Conservation (phyloP, 2,113 vertebrate genomes). For the Alouatta palliata region DNA sequence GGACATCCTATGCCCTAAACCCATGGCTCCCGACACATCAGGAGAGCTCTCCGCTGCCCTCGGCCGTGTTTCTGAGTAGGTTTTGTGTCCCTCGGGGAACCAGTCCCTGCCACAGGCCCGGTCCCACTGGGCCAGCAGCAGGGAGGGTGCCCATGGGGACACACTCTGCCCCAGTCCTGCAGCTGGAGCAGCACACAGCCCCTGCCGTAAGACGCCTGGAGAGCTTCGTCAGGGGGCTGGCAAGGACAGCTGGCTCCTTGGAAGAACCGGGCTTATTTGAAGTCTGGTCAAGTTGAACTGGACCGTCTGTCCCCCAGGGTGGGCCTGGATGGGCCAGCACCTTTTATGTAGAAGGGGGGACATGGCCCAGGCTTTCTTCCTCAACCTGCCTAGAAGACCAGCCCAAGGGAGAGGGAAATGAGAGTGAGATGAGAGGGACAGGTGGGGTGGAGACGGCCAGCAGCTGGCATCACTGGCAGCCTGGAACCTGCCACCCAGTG, state of each 20-base stretch:
- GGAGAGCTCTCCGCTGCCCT: not conserved
- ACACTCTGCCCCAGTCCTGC: no score
- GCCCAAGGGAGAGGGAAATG: not conserved
- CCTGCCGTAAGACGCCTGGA: not conserved
- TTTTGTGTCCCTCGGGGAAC: not conserved
- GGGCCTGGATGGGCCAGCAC: fast-evolving
- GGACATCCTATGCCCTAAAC: fast-evolving
- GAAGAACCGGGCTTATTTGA: not conserved
- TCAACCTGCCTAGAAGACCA: no score
- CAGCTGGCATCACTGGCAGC: no score
- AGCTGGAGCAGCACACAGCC: not conserved
- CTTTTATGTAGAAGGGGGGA: no score
- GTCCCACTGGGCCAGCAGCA: no score
- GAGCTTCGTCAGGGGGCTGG: fast-evolving
- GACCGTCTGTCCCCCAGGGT: not conserved
- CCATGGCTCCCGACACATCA: fast-evolving
- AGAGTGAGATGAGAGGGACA: fast-evolving
- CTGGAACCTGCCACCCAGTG: fast-evolving
- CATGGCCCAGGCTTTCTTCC: fast-evolving
- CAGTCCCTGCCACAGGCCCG: not conserved
- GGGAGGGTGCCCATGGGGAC: not conserved
- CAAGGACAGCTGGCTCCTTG: not conserved
- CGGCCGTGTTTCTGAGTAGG: not conserved
- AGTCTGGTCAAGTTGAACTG: no score
- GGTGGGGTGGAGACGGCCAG: not conserved